Evolutionary conservation across 2,113 vertebrate genomes (phyloP).

Genomic region (Heterotis niloticus): DNA sequence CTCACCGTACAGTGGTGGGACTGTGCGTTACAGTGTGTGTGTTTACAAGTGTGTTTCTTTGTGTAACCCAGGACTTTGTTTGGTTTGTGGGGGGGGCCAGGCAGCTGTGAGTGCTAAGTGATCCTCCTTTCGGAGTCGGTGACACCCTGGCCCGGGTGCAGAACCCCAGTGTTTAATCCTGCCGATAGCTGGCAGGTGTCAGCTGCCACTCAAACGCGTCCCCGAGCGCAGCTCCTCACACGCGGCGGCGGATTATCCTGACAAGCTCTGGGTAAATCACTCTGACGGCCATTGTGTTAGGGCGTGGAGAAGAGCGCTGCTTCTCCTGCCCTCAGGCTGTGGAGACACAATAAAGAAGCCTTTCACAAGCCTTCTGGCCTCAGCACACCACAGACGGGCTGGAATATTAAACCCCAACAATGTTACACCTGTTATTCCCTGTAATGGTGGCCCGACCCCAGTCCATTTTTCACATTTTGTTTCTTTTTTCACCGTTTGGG

Average conservation of each 20-base stretch:
- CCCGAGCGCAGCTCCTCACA: not conserved
- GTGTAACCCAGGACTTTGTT: not conserved
- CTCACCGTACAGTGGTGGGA: not conserved
- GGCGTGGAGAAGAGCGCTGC: not conserved
- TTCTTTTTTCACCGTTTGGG: not conserved
- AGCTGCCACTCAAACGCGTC: conserved; percentile 8
- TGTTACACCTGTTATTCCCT: not conserved
- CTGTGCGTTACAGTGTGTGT: not conserved
- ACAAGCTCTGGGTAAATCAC: conserved; percentile 15
- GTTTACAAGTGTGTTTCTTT: not conserved
- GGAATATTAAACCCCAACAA: not conserved
- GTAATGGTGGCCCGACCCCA: not conserved
- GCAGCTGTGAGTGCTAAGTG: not conserved
- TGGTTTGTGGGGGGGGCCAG: not conserved
- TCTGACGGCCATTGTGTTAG: conserved; percentile 15
- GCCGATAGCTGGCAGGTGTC: conserved; percentile 13
- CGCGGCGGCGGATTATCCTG: conserved; percentile 12
- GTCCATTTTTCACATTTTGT: not conserved
- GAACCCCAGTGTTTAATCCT: conserved; percentile 4
- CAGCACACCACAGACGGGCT: not conserved
- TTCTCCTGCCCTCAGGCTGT: not conserved
- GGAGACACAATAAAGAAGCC: not conserved
- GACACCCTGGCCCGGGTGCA: not conserved
- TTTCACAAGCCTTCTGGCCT: not conserved
- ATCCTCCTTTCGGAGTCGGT: not conserved